Evolutionary conservation across 2,113 vertebrate genomes (phyloP), one percentile per base, ranked within the genome.

Genomic region (Galbula dea): DNA sequence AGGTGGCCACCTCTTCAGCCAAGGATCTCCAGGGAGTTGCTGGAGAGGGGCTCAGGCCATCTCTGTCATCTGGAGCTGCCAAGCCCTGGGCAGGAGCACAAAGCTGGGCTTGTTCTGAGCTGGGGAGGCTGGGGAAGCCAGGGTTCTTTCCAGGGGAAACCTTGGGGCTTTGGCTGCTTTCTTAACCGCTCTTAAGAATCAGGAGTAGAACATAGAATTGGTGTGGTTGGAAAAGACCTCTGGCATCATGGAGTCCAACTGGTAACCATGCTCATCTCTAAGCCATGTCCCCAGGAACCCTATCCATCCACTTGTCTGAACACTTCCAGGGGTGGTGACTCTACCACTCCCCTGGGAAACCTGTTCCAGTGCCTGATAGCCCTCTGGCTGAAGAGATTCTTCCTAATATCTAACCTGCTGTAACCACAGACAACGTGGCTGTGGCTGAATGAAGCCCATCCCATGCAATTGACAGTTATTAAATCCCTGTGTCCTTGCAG

Each of bases 361-460:
- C n/a, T n/a, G n/a, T n/a, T n/a, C n/a, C n/a, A n/a, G n/a, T n/a
- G n/a, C n/a, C n/a, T n/a, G n/a, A n/a, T n/a, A n/a, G n/a, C n/a
- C n/a, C n/a, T n/a, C n/a, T n/a, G n/a, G n/a, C n/a, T n/a, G n/a
- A n/a, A n/a, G n/a, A n/a, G n/a, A n/a, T n/a, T n/a, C n/a, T n/a
- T n/a, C n/a, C n/a, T n/a, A n/a, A n/a, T n/a, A n/a, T n/a, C n/a
- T n/a, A n/a, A n/a, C n/a, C n/a, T n/a, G 15, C 6, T 7, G 2
- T 2, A 10, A 54, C 52, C 29, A 1, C 7, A 12, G 51, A 2
- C 0, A 1, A 0, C 0, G 1, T 5, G 36, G 43, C 58, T 76
- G 10, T 49, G 54, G 37, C 1, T 61, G 43, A 19, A 2, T 11
- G 15, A 62, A 71, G 27, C 43, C 39, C 62, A 23, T 30, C 54